Evolutionary conservation across 2,888 invertebrate species (phyloP).

Genomic region (Chalcis sispes): DNA sequence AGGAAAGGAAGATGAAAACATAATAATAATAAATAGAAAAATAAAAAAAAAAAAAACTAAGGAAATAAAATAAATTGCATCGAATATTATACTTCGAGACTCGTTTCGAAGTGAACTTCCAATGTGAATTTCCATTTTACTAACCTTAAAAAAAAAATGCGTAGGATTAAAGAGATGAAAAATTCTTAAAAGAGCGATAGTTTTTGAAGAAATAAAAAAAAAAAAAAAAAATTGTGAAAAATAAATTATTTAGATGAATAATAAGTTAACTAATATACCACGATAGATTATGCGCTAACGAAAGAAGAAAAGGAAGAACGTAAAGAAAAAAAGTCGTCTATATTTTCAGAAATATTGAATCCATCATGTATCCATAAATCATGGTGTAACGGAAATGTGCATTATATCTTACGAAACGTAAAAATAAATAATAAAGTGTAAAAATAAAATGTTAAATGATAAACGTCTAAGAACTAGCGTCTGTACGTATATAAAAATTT

Average conservation of each 20-base stretch:
- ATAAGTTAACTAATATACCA: conserved; percentile 6
- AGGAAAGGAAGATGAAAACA: conserved; percentile 15
- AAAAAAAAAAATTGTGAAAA: conserved; percentile 7
- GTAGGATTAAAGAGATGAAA: conserved; percentile 16
- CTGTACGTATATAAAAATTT: conserved; percentile 45
- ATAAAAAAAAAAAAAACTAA: no score
- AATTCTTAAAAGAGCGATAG: conserved; percentile 30
- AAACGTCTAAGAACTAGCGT: conserved; percentile 34
- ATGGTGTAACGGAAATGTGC: conserved; percentile 40
- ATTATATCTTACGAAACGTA: conserved; percentile 34
- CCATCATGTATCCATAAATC: conserved; percentile 23
- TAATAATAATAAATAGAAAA: no score
- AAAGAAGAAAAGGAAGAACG: conserved; percentile 52
- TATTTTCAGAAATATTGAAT: conserved; percentile 53
- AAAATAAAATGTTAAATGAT: conserved; percentile 43
- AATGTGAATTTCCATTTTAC: conserved; percentile 48
- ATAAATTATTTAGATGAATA: conserved; percentile 35
- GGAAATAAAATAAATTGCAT: conserved; percentile 41
- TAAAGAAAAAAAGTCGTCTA: conserved; percentile 35
- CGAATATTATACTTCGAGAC: conserved; percentile 36
- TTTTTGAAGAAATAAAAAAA: conserved; percentile 47
- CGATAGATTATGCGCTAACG: conserved; percentile 24
- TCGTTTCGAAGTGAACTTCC: conserved; percentile 36
- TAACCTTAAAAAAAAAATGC: conserved; percentile 27
- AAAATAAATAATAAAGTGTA: no score